Evolutionary conservation across 2,888 invertebrate species (phyloP), one percentile per base, ranked within the genome.

Genomic region (Harpalus rubripes): DNA sequence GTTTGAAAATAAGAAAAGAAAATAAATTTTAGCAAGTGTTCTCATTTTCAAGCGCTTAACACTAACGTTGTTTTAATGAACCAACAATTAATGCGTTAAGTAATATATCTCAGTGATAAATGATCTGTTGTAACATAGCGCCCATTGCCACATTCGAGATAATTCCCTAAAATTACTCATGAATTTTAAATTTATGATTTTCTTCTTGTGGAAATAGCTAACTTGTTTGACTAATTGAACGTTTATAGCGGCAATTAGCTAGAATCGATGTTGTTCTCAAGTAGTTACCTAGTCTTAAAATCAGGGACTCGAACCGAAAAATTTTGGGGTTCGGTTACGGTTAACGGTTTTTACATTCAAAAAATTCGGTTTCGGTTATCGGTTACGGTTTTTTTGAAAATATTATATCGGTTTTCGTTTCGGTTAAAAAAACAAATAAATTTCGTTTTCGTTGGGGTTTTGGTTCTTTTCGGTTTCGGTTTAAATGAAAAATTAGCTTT

Each of bases 71-170:
- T 44, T 74, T 74, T 74, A 74, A 74, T 74, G 72, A 44, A 22
- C n/a, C 44, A 74, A 74, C 72, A 74, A 74, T 74, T 74, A 74
- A 44, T 74, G 41, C 16, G 72, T 74, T 44, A 44, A 74, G 72
- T 74, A 74, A 74, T 74, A 74, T 44, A 44, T 74, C 72, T 74
- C 8, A 15, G 10, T 44, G 72, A 74, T 74, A 44, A 74, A 74
- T 74, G 72, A 74, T 44, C 72, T 74, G 72, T 44, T 74, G 44
- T 74, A 74, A 68, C 68, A 15, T 68, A 41, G 41, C 68, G 44
- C 18, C 72, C 44, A 52, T 74, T 74, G 72, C 72, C 18, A 74
- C 44, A 74, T n/a, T 65, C 5, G 6, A 39, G 72, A 10, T 74
- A 44, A 44, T 41, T 52, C 44, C 72, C 18, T 74, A 74, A 68